Conservation (phyloP, 2,797 vertebrate species). For the Coracias cyanogaster region DNA sequence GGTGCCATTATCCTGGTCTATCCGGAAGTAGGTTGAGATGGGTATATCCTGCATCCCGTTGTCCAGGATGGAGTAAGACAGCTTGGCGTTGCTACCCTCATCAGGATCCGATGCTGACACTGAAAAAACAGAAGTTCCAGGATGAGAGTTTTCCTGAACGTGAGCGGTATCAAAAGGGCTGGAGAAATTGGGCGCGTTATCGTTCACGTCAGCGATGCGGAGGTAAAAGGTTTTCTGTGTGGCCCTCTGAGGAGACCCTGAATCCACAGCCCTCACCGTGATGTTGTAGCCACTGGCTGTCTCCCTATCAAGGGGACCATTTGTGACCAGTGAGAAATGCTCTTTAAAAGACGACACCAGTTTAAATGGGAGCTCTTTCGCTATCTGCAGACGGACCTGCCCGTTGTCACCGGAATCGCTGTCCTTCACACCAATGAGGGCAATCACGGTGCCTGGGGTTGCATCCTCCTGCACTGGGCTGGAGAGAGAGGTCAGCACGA, state of each 20-base stretch:
- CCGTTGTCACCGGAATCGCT: slow-evolving; percentile 82
- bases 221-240: slow-evolving; percentile 80
- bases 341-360: slow-evolving; percentile 77
- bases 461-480: slow-evolving; percentile 79
- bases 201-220: slow-evolving; percentile 82
- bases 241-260: slow-evolving; percentile 78
- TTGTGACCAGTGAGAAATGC: slow-evolving; percentile 79
- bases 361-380: slow-evolving; percentile 71
- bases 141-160: slow-evolving; percentile 81
- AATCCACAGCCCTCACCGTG: slow-evolving; percentile 77
- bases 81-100: slow-evolving; percentile 79
- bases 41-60: slow-evolving; percentile 79
- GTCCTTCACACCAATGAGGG: slow-evolving; percentile 84
- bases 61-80: slow-evolving; percentile 84
- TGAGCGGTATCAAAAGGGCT: slow-evolving; percentile 80
- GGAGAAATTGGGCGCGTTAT: slow-evolving; percentile 81
- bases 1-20: slow-evolving; percentile 86
- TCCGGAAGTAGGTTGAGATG: slow-evolving; percentile 85
- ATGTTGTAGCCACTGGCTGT: slow-evolving; percentile 75
- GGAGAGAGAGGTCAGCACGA: slow-evolving; percentile 70
- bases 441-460: slow-evolving; percentile 80
- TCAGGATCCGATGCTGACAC: slow-evolving; percentile 82
- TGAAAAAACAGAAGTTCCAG: slow-evolving; percentile 81
- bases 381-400: slow-evolving; percentile 72
- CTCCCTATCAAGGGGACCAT: slow-evolving; percentile 77